A percentile compares a stretch with the other conserved stretches of the same genome.
Conservation (phyloP, 2,113 vertebrate genomes). For the Lepidothrix coronata region DNA sequence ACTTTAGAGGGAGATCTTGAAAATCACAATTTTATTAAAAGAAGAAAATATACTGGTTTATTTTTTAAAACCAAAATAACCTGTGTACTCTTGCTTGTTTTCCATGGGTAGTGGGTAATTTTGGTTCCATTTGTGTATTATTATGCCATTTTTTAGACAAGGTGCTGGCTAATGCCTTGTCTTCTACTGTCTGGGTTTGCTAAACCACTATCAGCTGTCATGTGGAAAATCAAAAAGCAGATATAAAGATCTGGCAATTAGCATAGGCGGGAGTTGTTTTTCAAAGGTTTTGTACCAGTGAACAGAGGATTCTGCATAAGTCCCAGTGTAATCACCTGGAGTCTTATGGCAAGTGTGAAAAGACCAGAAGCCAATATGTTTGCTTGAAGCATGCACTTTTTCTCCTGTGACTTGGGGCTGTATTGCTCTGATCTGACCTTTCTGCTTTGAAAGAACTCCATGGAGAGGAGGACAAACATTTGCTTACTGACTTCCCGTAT, state of each 20-base stretch:
- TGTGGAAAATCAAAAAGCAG: not conserved
- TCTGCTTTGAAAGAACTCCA: conserved; percentile 4
- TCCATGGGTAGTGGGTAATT: not conserved
- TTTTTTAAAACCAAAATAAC: not conserved
- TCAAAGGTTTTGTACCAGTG: not conserved
- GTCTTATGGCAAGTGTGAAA: not conserved
- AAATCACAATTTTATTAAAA: not conserved
- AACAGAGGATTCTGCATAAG: not conserved
- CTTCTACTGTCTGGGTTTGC: not conserved
- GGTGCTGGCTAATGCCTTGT: accelerated
- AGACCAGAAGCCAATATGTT: not conserved
- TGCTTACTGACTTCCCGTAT: conserved; percentile 20
- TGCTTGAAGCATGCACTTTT: not conserved
- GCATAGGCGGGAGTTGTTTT: not conserved
- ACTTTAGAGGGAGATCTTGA: not conserved
- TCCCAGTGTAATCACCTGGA: not conserved
- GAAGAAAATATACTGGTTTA: not conserved
- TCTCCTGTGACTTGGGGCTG: not conserved
- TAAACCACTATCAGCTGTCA: not conserved
- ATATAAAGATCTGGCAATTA: not conserved
- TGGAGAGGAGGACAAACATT: conserved; percentile 20
- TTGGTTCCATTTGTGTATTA: not conserved
- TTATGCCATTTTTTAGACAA: not conserved
- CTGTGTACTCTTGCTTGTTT: not conserved
- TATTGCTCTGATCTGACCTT: not conserved